Percentiles rank a stretch among this genome's conserved stretches.
phyloP scores from a whole-genome alignment of 2,888 invertebrate species.

The Euclidia mi region DNA sequence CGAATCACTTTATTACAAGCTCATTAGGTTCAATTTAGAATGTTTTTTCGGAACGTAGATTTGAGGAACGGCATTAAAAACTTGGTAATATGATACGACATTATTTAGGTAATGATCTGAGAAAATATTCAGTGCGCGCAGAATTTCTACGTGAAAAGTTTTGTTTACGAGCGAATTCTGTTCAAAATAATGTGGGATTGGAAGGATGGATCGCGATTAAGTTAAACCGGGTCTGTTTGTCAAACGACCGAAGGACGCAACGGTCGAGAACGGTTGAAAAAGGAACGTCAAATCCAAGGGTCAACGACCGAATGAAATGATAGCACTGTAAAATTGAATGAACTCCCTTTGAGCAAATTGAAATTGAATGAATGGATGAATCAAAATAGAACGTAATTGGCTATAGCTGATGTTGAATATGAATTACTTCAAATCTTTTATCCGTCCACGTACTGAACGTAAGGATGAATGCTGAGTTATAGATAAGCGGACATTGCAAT shows the following conservation, averaged over 20 bases:
- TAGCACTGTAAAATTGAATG: conserved; percentile 5
- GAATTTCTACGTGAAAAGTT: conserved; percentile 19
- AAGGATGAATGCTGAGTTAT: too few relatives aligned
- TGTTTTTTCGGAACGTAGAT: background rate
- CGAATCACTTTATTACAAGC: conserved; percentile 6
- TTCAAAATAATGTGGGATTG: conserved; percentile 10
- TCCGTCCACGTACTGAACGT: too few relatives aligned
- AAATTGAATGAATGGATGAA: conserved; percentile 12
- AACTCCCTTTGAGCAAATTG: conserved; percentile 4
- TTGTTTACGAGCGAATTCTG: conserved; percentile 20
- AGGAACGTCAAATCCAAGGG: background rate
- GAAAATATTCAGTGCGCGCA: conserved; percentile 62
- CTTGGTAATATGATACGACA: conserved; percentile 28
- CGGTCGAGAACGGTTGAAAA: background rate
- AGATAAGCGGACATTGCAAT: background rate
- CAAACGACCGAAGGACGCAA: conserved; percentile 16
- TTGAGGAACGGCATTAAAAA: conserved; percentile 12
- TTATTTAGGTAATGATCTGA: conserved; percentile 69
- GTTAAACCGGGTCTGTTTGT: conserved; percentile 3
- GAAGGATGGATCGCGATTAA: conserved; percentile 5
- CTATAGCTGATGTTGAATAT: conserved; percentile 1
- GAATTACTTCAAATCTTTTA: background rate
- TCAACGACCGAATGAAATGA: conserved; percentile 4
- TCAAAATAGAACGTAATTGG: conserved; percentile 7
- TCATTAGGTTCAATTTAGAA: conserved; percentile 17